phyloP scores from a whole-genome alignment of 23 tunicate species.

The Phallusia fumigata region DNA sequence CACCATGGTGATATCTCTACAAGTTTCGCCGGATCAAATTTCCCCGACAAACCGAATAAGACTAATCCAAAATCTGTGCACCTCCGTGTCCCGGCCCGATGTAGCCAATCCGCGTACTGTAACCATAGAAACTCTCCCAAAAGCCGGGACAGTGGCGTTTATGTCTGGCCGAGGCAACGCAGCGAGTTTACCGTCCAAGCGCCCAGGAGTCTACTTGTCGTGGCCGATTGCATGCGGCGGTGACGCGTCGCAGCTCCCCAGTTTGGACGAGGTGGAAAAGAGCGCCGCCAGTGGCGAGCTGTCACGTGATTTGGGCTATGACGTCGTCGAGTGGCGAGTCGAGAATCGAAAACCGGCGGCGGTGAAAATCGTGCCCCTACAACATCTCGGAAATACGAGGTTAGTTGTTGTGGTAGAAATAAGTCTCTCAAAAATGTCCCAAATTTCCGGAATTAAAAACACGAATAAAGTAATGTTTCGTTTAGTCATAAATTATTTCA shows the following conservation, averaged over 20 bases:
- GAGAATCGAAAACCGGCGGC: constrained; percentile 52
- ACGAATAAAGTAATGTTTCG: no score
- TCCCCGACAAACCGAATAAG: constrained; percentile 16
- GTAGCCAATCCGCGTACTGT: neutral
- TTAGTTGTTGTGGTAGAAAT: neutral
- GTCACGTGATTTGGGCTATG: constrained; percentile 52
- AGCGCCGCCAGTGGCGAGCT: constrained; percentile 52
- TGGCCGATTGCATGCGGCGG: constrained; percentile 77
- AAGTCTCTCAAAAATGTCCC: no score
- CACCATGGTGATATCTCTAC: constrained; percentile 20
- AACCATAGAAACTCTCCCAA: constrained; percentile 19
- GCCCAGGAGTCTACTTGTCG: constrained; percentile 34
- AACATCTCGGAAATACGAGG: neutral
- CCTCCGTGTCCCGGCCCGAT: neutral
- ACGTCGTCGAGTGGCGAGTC: constrained; percentile 64
- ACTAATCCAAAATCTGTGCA: constrained; percentile 8
- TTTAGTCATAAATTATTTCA: no score
- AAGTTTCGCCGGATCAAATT: constrained; percentile 10
- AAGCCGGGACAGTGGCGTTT: constrained; percentile 15
- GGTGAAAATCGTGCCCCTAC: neutral
- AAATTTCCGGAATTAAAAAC: no score
- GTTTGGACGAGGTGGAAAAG: constrained; percentile 43
- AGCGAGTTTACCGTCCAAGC: neutral
- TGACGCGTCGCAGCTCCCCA: constrained; percentile 40
- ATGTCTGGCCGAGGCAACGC: constrained; percentile 63